Conservation (phyloP, 1,140 invertebrate species). For the Drepana arcuata region DNA sequence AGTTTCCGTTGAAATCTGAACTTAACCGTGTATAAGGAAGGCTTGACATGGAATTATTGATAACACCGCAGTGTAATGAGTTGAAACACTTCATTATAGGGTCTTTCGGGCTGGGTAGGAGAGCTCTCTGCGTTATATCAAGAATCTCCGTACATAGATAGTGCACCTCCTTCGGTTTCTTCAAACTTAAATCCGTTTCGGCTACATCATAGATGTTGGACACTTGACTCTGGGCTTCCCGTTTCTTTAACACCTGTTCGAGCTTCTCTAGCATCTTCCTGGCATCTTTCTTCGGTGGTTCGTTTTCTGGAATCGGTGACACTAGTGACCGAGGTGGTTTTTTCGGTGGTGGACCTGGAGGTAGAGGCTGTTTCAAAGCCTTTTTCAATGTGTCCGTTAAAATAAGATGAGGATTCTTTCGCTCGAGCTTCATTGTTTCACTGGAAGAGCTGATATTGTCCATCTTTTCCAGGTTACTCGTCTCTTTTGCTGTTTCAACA, state of each 20-base stretch:
- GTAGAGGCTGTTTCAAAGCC: constrained; percentile 76
- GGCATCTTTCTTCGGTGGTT: constrained; percentile 59
- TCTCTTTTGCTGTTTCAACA: constrained; percentile 10
- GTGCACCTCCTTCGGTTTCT: constrained; percentile 60
- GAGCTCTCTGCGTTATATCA: constrained; percentile 44
- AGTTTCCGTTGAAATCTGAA: constrained; percentile 8
- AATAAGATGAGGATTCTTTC: constrained; percentile 54
- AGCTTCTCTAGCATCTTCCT: constrained; percentile 75
- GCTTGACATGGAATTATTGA: constrained; percentile 44
- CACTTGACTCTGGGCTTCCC: constrained; percentile 34
- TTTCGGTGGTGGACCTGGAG: constrained; percentile 77
- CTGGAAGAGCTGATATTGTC: constrained; percentile 46
- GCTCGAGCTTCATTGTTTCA: constrained; percentile 53
- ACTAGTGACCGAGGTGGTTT: constrained; percentile 80
- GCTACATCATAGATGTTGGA: constrained; percentile 40
- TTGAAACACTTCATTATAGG: constrained; percentile 70
- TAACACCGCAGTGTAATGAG: constrained; percentile 68
- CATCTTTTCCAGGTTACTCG: constrained; percentile 35
- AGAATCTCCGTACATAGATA: constrained; percentile 66
- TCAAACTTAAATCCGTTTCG: constrained; percentile 22
- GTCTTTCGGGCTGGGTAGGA: constrained; percentile 34
- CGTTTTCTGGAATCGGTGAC: constrained; percentile 25
- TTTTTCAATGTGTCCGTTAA: constrained; percentile 74
- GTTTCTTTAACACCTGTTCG: constrained; percentile 71
- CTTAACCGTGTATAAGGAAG: constrained; percentile 56